Evolutionary conservation across 2,797 vertebrate species (phyloP).

Genomic region (Ctenopoma multispine): DNA sequence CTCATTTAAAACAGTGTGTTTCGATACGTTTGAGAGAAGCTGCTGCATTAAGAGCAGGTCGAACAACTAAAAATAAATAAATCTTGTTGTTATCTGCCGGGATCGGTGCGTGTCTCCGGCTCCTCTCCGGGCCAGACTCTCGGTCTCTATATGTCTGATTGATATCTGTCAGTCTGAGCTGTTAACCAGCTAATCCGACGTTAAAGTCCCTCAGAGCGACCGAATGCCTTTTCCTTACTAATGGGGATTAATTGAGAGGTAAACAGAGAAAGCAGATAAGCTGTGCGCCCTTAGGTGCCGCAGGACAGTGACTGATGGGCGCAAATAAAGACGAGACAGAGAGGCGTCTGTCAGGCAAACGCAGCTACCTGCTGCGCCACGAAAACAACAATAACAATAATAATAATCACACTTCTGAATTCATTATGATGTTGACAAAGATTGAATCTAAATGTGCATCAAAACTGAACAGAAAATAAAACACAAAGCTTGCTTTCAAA

Average conservation of each 20-base stretch:
- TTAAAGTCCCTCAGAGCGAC: constrained; percentile 28
- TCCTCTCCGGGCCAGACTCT: constrained; percentile 44
- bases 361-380: neutral
- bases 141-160: constrained; percentile 54
- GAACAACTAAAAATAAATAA: neutral
- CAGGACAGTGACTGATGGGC: constrained; percentile 66
- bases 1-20: neutral
- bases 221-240: constrained; percentile 52
- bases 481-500: too few species aligned
- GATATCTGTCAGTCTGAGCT: constrained; percentile 59
- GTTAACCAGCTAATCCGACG: constrained; percentile 57
- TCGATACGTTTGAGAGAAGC: neutral
- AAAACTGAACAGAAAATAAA: too few species aligned
- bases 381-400: neutral
- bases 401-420: neutral
- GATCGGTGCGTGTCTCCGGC: constrained; percentile 12
- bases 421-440: too few species aligned
- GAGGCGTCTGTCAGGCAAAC: constrained; percentile 61
- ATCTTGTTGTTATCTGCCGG: neutral
- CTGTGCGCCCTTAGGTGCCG: constrained; percentile 44
- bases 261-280: constrained; percentile 74
- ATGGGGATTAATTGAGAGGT: constrained; percentile 73
- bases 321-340: constrained; percentile 78
- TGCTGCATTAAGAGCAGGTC: neutral
- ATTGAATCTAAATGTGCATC: too few species aligned